phyloP scores from a whole-genome alignment of 2,113 vertebrate species.

The human region GRCh38 chr6:150211501-150212000 shows the following conservation, averaged over 20 bases:
- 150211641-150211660: background rate
- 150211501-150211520: too few relatives aligned
- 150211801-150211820: accelerated
- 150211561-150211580: background rate
- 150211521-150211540: background rate
- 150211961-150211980: background rate
- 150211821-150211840: background rate
- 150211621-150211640: background rate
- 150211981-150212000: background rate
- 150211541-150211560: background rate
- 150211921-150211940: background rate
- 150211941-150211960: too few relatives aligned
- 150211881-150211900: background rate
- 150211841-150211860: background rate
- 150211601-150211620: background rate
- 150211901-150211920: background rate
- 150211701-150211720: background rate
- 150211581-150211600: background rate
- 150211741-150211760: background rate
- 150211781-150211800: background rate
- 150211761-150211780: background rate
- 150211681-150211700: accelerated
- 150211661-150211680: background rate
- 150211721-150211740: background rate
- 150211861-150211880: background rate